These are phyloP conservation scores for Venusia cambrica DNA, from an alignment of 2,888 invertebrate species.

Conservation along the genomic window DNA sequence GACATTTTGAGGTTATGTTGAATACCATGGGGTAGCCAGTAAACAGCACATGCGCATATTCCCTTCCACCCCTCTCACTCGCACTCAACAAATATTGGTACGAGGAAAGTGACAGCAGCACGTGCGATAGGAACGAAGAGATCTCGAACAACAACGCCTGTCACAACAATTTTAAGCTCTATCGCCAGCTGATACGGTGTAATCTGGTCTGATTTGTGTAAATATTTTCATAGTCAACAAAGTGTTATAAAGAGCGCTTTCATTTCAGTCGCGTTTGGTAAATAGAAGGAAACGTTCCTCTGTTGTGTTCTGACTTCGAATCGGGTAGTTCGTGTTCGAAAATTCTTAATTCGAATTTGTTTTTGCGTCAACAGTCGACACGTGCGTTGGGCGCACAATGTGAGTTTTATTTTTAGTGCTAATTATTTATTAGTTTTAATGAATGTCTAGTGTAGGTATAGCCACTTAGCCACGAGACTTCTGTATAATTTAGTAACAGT, in stretches of 20 bases:
- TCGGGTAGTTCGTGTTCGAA: slow-evolving; percentile 21
- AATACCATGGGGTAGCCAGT: slow-evolving; percentile 39
- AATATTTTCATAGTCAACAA: slow-evolving; percentile 53
- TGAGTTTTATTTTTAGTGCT: slow-evolving; percentile 22
- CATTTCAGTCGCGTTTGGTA: slow-evolving; percentile 44
- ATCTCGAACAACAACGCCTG: slow-evolving; percentile 42
- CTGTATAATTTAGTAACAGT: slow-evolving; percentile 5
- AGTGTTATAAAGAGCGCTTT: slow-evolving; percentile 45
- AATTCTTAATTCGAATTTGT: slow-evolving; percentile 18
- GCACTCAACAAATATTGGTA: slow-evolving; percentile 27
- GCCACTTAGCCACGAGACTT: slow-evolving; percentile 12
- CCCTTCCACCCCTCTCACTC: slow-evolving; percentile 38
- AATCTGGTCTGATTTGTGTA: slow-evolving; percentile 38
- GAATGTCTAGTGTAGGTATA: slow-evolving; percentile 1
- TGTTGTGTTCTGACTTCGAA: slow-evolving; percentile 36
- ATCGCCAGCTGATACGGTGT: slow-evolving; percentile 30
- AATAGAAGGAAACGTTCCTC: slow-evolving; percentile 52
- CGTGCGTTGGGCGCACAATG: slow-evolving; percentile 22
- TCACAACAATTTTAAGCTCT: slow-evolving; percentile 36
- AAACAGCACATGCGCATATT: slow-evolving; percentile 58
- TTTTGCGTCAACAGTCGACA: slow-evolving; percentile 28
- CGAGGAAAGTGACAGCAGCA: slow-evolving; percentile 50
- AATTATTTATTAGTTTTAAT: slow-evolving; percentile 5
- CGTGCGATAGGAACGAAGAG: slow-evolving; percentile 41
- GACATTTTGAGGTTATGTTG: slow-evolving; percentile 47